A percentile compares a stretch with the other conserved stretches of the same genome.
Conservation (phyloP, 2,888 invertebrate species). For the Adineta ricciae region DNA sequence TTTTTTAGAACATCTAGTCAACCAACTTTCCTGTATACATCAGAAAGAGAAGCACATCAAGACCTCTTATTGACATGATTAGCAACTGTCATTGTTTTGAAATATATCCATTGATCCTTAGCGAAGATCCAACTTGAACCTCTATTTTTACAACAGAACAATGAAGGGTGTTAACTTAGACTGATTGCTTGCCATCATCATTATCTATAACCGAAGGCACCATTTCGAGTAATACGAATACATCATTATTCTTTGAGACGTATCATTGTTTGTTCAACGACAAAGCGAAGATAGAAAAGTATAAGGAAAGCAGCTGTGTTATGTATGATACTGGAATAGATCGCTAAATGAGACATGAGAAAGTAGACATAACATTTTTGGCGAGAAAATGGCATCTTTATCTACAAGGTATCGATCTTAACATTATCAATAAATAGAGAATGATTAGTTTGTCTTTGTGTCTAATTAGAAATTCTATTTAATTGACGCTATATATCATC, state of each 20-base stretch:
- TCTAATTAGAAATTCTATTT: no score
- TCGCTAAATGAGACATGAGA: background rate
- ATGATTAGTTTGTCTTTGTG: background rate
- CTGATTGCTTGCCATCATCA: background rate
- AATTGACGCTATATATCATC: background rate
- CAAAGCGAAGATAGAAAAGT: background rate
- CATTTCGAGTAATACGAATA: background rate
- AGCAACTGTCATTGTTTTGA: no score
- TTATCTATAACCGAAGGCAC: background rate
- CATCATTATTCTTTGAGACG: background rate
- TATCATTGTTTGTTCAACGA: background rate
- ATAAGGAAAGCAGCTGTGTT: background rate
- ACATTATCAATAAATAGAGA: background rate
- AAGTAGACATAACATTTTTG: background rate
- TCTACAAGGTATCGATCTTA: background rate
- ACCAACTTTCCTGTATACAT: background rate
- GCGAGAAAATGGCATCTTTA: background rate
- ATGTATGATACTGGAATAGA: background rate
- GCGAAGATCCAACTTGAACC: background rate
- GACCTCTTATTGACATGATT: no score
- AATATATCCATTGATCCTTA: no score
- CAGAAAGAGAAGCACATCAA: no score
- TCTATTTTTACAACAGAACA: background rate
- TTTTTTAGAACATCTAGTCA: background rate
- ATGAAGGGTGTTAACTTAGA: background rate